Evolutionary conservation across 2,797 vertebrate species (phyloP).

Genomic region (Tiaroga cobitis): DNA sequence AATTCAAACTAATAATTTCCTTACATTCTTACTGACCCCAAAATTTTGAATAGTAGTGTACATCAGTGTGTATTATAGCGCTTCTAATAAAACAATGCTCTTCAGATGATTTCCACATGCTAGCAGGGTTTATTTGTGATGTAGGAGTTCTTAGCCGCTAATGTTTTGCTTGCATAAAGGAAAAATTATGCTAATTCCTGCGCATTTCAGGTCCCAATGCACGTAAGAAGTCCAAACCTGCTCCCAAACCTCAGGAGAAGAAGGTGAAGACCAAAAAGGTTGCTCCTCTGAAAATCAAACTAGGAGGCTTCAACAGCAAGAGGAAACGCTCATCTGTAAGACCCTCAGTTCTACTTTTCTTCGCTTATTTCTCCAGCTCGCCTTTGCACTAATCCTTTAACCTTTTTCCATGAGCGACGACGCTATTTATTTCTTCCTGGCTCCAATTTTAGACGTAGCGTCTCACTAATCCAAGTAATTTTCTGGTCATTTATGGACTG

Average conservation of each 20-base stretch:
- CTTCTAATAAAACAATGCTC: not conserved
- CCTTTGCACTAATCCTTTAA: not conserved
- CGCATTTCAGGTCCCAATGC: slow-evolving; percentile 88
- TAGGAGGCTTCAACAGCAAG: slow-evolving; percentile 95
- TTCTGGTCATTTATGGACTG: slow-evolving; percentile 3
- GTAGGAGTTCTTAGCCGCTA: not conserved
- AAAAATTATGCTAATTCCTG: not conserved
- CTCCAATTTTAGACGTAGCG: not conserved
- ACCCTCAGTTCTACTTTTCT: not conserved
- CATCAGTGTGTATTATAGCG: too few species aligned
- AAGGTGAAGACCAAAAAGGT: slow-evolving; percentile 97
- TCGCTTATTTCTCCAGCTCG: not conserved
- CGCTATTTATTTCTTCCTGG: not conserved
- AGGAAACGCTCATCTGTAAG: slow-evolving; percentile 96
- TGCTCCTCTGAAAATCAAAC: slow-evolving; percentile 95
- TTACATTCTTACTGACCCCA: not conserved
- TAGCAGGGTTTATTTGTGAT: not conserved
- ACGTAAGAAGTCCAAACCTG: slow-evolving; percentile 89
- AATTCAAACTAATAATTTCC: not conserved
- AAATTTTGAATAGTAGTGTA: not conserved
- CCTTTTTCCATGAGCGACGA: not conserved
- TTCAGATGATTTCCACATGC: not conserved
- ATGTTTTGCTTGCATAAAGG: not conserved
- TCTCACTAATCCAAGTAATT: not conserved
- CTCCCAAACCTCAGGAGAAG: slow-evolving; percentile 91